phyloP scores from a whole-genome alignment of 2,888 invertebrate genomes.

The Phengaris arion region DNA sequence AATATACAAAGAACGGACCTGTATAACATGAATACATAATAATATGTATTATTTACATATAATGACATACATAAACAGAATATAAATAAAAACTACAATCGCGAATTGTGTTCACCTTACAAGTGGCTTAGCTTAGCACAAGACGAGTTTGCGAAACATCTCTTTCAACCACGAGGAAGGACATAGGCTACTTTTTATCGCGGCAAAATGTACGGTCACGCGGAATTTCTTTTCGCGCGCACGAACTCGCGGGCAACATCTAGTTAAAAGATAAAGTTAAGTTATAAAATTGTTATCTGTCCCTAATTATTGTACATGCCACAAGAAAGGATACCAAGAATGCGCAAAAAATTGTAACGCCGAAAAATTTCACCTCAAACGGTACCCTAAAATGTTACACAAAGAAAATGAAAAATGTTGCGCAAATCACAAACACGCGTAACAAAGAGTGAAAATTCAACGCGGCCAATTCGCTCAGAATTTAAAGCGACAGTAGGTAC shows the following conservation, averaged over 20 bases:
- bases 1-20: not conserved
- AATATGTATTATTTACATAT: constrained; percentile 4
- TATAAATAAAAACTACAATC: not conserved
- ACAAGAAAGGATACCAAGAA: not conserved
- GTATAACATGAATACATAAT: not conserved
- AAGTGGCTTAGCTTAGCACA: too few relatives aligned
- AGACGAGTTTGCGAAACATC: too few relatives aligned
- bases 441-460: not conserved
- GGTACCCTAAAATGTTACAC: constrained; percentile 2
- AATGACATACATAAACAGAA: not conserved
- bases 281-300: too few relatives aligned
- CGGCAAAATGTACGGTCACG: too few relatives aligned
- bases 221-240: too few relatives aligned
- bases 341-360: not conserved
- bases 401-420: constrained; percentile 26
- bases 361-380: not conserved
- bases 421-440: constrained; percentile 21
- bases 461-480: constrained; percentile 4
- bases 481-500: constrained; percentile 3
- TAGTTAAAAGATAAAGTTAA: too few relatives aligned
- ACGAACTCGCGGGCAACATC: too few relatives aligned
- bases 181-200: too few relatives aligned
- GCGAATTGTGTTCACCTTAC: not conserved
- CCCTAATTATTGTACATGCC: not conserved
- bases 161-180: too few relatives aligned